phyloP scores from a whole-genome alignment of 2,888 invertebrate species.

The Eudemis profundana region DNA sequence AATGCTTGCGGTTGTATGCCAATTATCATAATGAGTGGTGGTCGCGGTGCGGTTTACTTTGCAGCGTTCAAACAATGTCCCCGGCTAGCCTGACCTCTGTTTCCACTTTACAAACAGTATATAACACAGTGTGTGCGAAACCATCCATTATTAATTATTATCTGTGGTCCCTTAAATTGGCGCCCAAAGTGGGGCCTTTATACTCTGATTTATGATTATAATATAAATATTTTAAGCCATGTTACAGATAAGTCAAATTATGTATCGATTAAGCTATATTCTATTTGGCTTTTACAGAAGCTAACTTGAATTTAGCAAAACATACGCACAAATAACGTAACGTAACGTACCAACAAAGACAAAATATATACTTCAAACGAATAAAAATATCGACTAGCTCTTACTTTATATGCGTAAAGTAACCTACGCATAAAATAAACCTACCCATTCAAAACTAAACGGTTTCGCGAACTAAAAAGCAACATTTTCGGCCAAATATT shows the following conservation, averaged over 20 bases:
- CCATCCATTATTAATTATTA: constrained; percentile 44
- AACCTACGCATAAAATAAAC: constrained; percentile 33
- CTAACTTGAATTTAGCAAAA: not conserved
- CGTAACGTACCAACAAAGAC: constrained; percentile 13
- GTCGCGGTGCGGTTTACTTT: constrained; percentile 63
- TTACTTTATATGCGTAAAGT: constrained; percentile 32
- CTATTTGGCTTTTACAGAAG: constrained; percentile 1
- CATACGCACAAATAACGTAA: constrained; percentile 1
- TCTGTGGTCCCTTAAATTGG: constrained; percentile 40
- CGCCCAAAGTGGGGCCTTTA: constrained; percentile 40
- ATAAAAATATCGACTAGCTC: constrained; percentile 13
- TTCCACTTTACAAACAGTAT: constrained; percentile 48
- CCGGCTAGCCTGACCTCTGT: constrained; percentile 44
- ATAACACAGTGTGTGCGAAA: constrained; percentile 38
- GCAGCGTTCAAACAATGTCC: constrained; percentile 60
- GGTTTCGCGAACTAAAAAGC: constrained; percentile 49
- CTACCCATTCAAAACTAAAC: constrained; percentile 41
- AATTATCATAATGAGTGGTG: constrained; percentile 73
- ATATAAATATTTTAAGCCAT: constrained; percentile 12
- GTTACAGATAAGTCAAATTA: not conserved
- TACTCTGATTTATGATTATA: constrained; percentile 25
- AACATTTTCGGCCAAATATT: constrained; percentile 63
- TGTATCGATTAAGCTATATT: no score
- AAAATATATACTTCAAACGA: constrained; percentile 10
- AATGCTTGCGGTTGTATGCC: constrained; percentile 61